A percentile compares a stretch with the other conserved stretches of the same genome.
Evolutionary conservation across 2,888 invertebrate species (phyloP).

Genomic region (Lochmaea capreae): DNA sequence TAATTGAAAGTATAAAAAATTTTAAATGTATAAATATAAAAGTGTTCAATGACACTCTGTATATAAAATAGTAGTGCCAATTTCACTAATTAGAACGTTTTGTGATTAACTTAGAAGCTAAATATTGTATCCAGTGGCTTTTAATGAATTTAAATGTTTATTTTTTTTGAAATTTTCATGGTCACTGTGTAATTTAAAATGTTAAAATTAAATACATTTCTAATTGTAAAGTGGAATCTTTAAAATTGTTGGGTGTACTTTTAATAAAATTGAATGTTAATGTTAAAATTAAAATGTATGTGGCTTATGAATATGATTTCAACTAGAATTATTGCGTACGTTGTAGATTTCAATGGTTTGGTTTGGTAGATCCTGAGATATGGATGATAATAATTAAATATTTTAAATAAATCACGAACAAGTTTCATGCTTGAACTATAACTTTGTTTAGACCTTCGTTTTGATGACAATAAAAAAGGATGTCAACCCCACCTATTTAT

Average conservation of each 20-base stretch:
- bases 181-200: constrained; percentile 44
- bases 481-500: too few relatives aligned
- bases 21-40: constrained; percentile 2
- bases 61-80: constrained; percentile 28
- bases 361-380: background rate
- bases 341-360: background rate
- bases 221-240: constrained; percentile 30
- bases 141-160: constrained; percentile 38
- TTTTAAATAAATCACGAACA: background rate
- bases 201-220: constrained; percentile 24
- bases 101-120: constrained; percentile 29
- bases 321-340: background rate
- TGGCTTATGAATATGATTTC: constrained; percentile 19
- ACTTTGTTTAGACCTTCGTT: too few relatives aligned
- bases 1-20: constrained; percentile 23
- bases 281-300: constrained; percentile 21
- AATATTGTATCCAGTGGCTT: constrained; percentile 40
- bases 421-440: too few relatives aligned
- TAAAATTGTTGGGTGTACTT: constrained; percentile 33
- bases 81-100: constrained; percentile 29
- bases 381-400: background rate
- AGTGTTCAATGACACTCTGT: constrained; percentile 21
- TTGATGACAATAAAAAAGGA: too few relatives aligned
- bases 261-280: constrained; percentile 36
- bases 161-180: constrained; percentile 42